Conservation (phyloP, 2,888 invertebrate species). For the Taenaris catops region DNA sequence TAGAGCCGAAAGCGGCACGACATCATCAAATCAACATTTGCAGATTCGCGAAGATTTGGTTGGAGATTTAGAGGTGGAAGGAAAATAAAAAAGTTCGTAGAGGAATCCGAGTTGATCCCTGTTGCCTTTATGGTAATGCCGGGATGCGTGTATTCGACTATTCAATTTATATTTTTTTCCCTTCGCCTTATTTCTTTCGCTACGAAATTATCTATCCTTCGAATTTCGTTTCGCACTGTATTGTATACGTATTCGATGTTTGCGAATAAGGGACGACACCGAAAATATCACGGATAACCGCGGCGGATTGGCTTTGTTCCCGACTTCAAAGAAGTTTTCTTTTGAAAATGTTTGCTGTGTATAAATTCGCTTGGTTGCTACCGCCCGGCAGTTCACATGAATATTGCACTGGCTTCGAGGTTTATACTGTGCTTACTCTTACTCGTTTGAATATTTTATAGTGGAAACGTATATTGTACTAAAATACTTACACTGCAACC, state of each 20-base stretch:
- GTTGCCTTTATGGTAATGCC: constrained; percentile 79
- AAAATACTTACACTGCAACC: too few relatives aligned
- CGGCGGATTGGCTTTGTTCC: constrained; percentile 74
- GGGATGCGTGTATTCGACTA: constrained; percentile 79
- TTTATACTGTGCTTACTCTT: background rate
- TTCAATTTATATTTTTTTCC: constrained; percentile 79
- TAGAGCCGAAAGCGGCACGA: constrained; percentile 27
- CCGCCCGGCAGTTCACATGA: constrained; percentile 32
- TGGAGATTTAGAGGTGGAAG: constrained; percentile 79
- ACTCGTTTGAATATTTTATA: too few relatives aligned
- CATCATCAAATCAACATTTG: constrained; percentile 81
- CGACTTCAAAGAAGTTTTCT: constrained; percentile 76
- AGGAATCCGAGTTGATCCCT: constrained; percentile 77
- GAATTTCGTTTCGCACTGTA: constrained; percentile 79
- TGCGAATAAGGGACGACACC: constrained; percentile 75
- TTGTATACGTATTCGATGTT: constrained; percentile 75
- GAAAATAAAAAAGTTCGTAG: constrained; percentile 80
- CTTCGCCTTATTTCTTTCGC: constrained; percentile 74
- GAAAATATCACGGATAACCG: constrained; percentile 76
- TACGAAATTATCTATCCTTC: constrained; percentile 77
- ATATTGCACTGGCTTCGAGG: constrained; percentile 34
- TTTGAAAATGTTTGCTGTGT: constrained; percentile 65
- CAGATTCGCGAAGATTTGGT: constrained; percentile 79
- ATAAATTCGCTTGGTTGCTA: constrained; percentile 48
- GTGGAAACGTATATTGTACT: too few relatives aligned